These are phyloP conservation scores for Myotis lucifugus DNA, from an alignment of 2,113 vertebrate species.

Conservation along the genomic window DNA sequence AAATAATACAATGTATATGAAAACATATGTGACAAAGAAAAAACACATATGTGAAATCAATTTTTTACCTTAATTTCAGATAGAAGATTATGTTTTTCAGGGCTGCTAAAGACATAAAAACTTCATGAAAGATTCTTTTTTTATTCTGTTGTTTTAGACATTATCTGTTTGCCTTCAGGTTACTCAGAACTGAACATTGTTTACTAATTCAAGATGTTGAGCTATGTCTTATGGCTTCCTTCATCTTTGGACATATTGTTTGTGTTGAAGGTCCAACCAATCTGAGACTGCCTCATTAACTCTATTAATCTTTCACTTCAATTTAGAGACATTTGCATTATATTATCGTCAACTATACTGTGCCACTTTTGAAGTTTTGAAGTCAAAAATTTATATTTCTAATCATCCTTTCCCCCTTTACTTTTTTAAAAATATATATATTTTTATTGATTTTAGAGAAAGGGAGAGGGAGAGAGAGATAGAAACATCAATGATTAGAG, in stretches of 20 bases:
- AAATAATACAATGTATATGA: not conserved
- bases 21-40: not conserved
- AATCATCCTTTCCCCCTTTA: not conserved
- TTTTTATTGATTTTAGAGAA: too few relatives aligned
- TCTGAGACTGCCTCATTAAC: not conserved
- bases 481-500: too few relatives aligned
- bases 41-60: not conserved
- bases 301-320: not conserved
- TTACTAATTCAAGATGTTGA: not conserved
- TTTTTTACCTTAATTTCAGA: not conserved
- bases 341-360: not conserved
- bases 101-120: not conserved
- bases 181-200: not conserved
- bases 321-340: not conserved
- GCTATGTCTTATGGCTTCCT: not conserved
- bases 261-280: not conserved
- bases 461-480: too few relatives aligned
- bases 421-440: too few relatives aligned
- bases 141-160: not conserved
- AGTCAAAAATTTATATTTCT: not conserved
- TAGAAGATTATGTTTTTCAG: not conserved
- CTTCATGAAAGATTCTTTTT: not conserved
- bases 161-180: not conserved
- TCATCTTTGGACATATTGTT: not conserved
- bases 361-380: not conserved